These are phyloP conservation scores for Leuciscus idus DNA, from an alignment of 2,113 vertebrate species.

Conservation along the genomic window DNA sequence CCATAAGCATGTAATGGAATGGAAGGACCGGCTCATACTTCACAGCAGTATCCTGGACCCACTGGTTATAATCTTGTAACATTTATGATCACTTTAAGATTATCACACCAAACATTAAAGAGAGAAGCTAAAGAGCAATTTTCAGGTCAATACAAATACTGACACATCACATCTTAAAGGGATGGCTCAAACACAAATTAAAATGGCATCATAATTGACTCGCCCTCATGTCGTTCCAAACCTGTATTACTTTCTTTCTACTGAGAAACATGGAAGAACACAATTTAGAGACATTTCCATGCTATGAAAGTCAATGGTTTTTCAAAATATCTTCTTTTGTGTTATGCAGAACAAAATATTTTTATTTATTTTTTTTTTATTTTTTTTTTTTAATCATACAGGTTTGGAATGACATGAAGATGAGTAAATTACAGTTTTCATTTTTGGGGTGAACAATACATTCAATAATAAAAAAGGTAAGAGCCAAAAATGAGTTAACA, in stretches of 20 bases:
- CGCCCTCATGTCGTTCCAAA: not conserved
- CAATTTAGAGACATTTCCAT: too few relatives aligned
- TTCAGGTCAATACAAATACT: not conserved
- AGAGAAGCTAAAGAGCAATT: not conserved
- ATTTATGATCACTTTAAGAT: not conserved
- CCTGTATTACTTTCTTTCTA: too few relatives aligned
- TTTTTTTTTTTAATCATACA: not conserved
- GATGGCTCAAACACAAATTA: not conserved
- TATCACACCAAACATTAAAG: not conserved
- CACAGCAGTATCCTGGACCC: not conserved
- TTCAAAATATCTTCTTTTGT: too few relatives aligned
- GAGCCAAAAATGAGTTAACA: too few relatives aligned
- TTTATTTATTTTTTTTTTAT: too few relatives aligned
- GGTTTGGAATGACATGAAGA: not conserved
- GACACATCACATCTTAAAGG: not conserved
- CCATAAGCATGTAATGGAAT: not conserved
- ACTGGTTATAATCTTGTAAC: slow-evolving; percentile 42
- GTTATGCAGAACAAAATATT: too few relatives aligned
- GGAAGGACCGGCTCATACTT: not conserved
- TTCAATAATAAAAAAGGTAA: not conserved
- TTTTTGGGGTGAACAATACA: not conserved
- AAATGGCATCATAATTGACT: not conserved
- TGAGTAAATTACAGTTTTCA: not conserved
- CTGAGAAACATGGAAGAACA: too few relatives aligned
- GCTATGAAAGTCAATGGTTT: too few relatives aligned